Base-by-base conservation (phyloP, 2,888 invertebrate genomes). In the Notodonta ziczac region DNA sequence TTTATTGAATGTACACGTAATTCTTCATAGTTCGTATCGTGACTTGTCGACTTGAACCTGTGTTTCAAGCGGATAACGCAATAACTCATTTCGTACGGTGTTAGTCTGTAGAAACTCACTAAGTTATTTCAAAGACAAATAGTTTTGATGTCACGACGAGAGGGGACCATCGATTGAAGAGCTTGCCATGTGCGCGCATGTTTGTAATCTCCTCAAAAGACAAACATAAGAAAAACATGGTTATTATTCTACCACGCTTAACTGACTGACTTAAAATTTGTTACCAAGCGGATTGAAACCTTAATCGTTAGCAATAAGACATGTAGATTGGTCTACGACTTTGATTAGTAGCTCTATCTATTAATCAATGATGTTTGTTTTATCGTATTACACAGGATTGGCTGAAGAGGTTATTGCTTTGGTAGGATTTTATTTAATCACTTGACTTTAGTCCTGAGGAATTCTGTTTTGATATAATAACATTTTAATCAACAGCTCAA, bases 61-160 rank as follows among this genome's bases (percentile, higher is more conserved):
- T 83, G 83, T 86, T 80, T 76, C 80, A 74, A 80, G 78, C 80
- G 79, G 82, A 84, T 82, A 84, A 80, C 73, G 81, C 81, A 82
- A 88, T 89, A 89, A 87, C 79, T 88, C 83, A 86, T 85, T 80
- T 80, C 74, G 59, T 72, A 67, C 60, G 72, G 69, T 77, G 69
- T 79, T 59, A 63, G 69, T 79, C 80, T 63, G 69, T 85, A 87
- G 86, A 89, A 87, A 88, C 86, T 85, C 86, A 81, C 84, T 81
- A 83, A 89, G 89, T 84, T 88, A 90, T 90, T 90, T 85, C 78
- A 76, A 90, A 91, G 86, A 90, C 91, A 91, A 91, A 93, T 88
- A 92, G 87, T 87, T 88, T 81, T 85, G 83, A 88, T 87, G 87
- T 88, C 86, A 84, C 83, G 74, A 78, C 71, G 78, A 83, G 83